Evolutionary conservation across 2,888 invertebrate species (phyloP), one percentile per base, ranked within the genome.

Genomic region (Parthenolecanium corni): DNA sequence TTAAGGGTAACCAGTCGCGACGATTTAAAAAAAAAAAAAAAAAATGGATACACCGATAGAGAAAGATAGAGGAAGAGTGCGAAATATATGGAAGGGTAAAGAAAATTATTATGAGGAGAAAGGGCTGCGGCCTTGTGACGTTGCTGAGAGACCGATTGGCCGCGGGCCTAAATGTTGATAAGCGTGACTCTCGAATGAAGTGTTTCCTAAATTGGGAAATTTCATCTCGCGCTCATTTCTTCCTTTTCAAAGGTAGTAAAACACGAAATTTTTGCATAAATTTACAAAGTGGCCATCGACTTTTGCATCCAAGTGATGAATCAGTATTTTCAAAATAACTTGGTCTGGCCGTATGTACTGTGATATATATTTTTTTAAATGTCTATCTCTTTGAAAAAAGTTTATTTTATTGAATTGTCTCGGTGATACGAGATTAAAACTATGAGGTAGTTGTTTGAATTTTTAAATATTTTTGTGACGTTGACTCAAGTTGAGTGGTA

Each of bases 51-150:
- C 2, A 6, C 6, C 9, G 46, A 49, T 14, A 23, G 23, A 49
- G 21, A 49, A 21, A 23, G 20, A 21, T 12, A n/a, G n/a, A n/a
- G n/a, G n/a, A 40, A 2, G n/a, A 40, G n/a, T 11, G 38, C 12
- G n/a, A 40, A 40, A n/a, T 14, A 40, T 14, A 40, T 40, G 44
- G 40, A 42, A 40, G 23, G 44, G 42, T 44, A 23, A 56, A 44
- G 56, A 25, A 56, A 56, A 56, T 56, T 46, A 14, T 56, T 44
- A 44, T 49, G 49, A 58, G 58, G 58, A 58, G 58, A 58, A 58
- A 58, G 58, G 58, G 49, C 58, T 49, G 58, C 58, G 58, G 24
- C 58, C 58, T 58, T 58, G 58, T 58, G 25, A 24, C 47, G 57
- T 44, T 47, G 47, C 36, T 58, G 20, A 46, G 46, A 57, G 51